Conservation (phyloP, 2,113 vertebrate species). For the Crotalus tigris region DNA sequence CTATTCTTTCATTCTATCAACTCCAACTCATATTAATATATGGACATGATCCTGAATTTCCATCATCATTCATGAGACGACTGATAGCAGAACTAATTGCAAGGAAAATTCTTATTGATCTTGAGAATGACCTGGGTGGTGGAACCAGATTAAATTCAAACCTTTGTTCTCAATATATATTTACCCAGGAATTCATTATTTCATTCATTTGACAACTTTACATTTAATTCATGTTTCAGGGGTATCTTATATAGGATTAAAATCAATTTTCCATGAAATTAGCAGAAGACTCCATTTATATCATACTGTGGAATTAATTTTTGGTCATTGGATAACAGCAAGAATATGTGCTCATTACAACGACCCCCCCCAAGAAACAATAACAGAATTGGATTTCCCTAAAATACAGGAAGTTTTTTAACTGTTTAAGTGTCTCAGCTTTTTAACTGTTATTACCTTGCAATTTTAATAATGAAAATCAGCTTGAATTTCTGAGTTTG, state of each 20-base stretch:
- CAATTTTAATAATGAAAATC: neutral
- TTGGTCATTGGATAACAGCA: neutral
- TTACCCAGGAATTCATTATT: neutral
- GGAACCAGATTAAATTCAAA: neutral
- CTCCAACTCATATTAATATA: neutral
- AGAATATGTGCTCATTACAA: neutral
- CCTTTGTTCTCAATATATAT: neutral
- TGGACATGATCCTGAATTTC: neutral
- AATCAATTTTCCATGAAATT: neutral
- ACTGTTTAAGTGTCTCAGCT: neutral
- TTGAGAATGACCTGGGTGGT: neutral
- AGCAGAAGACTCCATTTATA: neutral
- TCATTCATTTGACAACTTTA: neutral
- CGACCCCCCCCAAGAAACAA: neutral
- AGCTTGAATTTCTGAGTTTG: neutral
- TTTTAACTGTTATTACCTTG: neutral
- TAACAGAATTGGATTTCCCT: neutral
- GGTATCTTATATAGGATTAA: fast-evolving
- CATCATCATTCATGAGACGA: neutral
- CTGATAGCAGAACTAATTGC: neutral
- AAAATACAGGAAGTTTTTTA: neutral
- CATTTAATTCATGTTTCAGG: neutral
- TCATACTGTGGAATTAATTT: neutral
- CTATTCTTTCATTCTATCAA: neutral
- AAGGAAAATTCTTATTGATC: neutral